phyloP scores from a whole-genome alignment of 1,140 invertebrate species.

The Mycetomoellerius zeteki region DNA sequence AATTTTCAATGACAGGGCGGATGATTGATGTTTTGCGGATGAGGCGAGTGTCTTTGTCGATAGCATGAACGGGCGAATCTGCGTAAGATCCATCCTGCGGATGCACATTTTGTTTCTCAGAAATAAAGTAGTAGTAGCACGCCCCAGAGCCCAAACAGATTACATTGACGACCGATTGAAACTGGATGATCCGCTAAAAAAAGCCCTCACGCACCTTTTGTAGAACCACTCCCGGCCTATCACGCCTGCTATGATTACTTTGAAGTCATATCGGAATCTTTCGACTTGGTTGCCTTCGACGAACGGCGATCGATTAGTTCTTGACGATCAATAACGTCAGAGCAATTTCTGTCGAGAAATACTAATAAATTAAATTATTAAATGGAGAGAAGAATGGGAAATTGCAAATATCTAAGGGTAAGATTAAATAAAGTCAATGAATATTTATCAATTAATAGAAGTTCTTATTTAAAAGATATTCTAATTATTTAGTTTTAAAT shows the following conservation, averaged over 20 bases:
- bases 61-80: neutral
- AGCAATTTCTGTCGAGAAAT: slow-evolving; percentile 1
- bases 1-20: slow-evolving; percentile 50
- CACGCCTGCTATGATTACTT: slow-evolving; percentile 65
- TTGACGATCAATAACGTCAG: slow-evolving; percentile 38
- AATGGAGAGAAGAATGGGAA: too few relatives aligned
- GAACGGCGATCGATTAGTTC: slow-evolving; percentile 48
- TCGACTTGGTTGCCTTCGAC: slow-evolving; percentile 42
- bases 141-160: slow-evolving; percentile 79
- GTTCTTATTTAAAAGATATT: too few relatives aligned
- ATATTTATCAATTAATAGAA: too few relatives aligned
- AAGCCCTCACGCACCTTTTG: slow-evolving; percentile 64
- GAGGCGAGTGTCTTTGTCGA: slow-evolving; percentile 21
- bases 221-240: slow-evolving; percentile 57
- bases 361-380: neutral
- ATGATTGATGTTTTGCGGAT: slow-evolving; percentile 46
- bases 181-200: slow-evolving; percentile 81
- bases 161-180: slow-evolving; percentile 77
- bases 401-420: too few relatives aligned
- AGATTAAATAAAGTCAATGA: too few relatives aligned
- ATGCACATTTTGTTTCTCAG: slow-evolving; percentile 65
- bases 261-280: slow-evolving; percentile 72
- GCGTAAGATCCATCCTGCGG: slow-evolving; percentile 48
- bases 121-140: slow-evolving; percentile 71
- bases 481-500: too few relatives aligned